Evolutionary conservation across 2,113 vertebrate species (phyloP).

Genomic region (Heliornis fulica): DNA sequence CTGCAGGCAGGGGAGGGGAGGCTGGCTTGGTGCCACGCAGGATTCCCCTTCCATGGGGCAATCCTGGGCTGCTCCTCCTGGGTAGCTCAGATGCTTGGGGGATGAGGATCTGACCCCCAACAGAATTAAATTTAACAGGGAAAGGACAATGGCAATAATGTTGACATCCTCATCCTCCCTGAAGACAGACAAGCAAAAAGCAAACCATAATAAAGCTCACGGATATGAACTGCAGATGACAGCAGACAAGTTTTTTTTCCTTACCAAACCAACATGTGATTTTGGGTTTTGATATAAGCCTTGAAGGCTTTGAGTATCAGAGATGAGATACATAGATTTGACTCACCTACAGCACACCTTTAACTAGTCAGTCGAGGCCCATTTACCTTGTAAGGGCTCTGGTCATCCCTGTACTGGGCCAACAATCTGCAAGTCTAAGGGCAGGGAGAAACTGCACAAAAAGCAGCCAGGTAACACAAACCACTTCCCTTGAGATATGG

Average conservation of each 20-base stretch:
- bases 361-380: accelerated
- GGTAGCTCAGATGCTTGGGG: background rate
- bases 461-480: accelerated
- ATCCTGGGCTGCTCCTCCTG: background rate
- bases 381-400: background rate
- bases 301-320: background rate
- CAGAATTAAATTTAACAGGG: accelerated
- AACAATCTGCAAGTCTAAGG: background rate
- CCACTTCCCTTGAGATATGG: background rate
- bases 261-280: accelerated
- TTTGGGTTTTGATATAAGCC: background rate
- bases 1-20: background rate
- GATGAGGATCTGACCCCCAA: background rate
- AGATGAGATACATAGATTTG: background rate
- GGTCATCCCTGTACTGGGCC: background rate
- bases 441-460: background rate
- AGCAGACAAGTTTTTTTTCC: background rate
- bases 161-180: background rate
- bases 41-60: background rate
- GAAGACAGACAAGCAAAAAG: background rate
- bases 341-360: background rate
- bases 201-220: background rate
- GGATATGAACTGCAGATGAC: background rate
- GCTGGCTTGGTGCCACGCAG: background rate
- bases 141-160: background rate